Evolutionary conservation across 2,113 vertebrate species (phyloP), one percentile per base, ranked within the genome.

Genomic region (Loxodonta africana): DNA sequence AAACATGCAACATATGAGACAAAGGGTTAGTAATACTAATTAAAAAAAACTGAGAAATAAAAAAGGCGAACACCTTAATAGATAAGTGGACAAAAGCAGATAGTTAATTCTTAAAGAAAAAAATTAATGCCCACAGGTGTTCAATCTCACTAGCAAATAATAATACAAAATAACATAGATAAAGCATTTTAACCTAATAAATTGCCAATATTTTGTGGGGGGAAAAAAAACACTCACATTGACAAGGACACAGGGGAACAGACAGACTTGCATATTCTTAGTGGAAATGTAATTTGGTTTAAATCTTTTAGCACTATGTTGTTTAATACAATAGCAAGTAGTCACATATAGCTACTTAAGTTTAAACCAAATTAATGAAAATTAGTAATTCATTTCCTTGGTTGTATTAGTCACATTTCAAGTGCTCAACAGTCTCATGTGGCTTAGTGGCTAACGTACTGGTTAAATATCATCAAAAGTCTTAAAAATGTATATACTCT

Each of bases 171-270:
- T 63, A 73, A 51, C 25, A 83, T n/a, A 78, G 57, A 77, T 73
- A 88, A 81, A 80, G 37, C 37, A 80, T 60, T 95, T 83, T 41
- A 26, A 91, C 18, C 83, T 88, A 78, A 63, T 53, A 21, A 83
- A 73, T 33, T 81, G 26, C 26, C 73, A 94, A 92, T 46, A 84
- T 74, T 90, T 95, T 48, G 74, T 67, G 14, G 63, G 2, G 63
- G 25, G 0, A 15, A 85, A 81, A 92, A 57, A 63, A 83, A 67
- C 4, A 9, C 74, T n/a, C 37, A 76, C 20, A 0, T 21, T 81
- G 78, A 80, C 51, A 73, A 83, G 6, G n/a, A 48, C 26, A 92
- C 2, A 81, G 37, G 9, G 37, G 12, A 51, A 33, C 57, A 84
- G 21, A 88, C 1, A 74, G 0, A 25, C 9, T 41, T 41, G 33